Percentiles rank a stretch among this genome's conserved stretches.
Conservation (phyloP, 2,113 vertebrate species). For the Cheirogaleus medius region DNA sequence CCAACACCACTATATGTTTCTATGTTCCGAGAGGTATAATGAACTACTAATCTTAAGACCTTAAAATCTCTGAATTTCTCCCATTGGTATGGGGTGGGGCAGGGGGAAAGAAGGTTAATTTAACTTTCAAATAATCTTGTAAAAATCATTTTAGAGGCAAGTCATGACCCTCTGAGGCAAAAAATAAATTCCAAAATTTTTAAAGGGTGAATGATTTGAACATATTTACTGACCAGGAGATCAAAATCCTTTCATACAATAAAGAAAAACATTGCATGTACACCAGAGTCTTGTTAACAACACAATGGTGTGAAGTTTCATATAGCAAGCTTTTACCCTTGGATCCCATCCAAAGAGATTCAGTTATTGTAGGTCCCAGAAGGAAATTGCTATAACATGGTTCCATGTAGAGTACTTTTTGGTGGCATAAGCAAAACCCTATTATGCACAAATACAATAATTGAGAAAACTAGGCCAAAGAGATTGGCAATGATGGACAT, state of each 20-base stretch:
- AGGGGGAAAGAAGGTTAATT: neutral
- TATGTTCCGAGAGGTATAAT: neutral
- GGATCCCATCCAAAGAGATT: neutral
- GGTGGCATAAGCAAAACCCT: neutral
- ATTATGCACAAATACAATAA: neutral
- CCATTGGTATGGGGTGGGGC: neutral
- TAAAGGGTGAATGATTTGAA: neutral
- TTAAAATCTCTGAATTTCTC: neutral
- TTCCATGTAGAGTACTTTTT: neutral
- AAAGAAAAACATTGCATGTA: neutral
- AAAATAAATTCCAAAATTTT: slow-evolving; percentile 15
- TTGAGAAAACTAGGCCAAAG: neutral
- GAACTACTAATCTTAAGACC: neutral
- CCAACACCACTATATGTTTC: too few species aligned
- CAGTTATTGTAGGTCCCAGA: neutral
- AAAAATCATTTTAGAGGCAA: neutral
- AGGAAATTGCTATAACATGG: neutral
- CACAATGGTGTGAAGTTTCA: neutral
- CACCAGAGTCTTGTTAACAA: neutral
- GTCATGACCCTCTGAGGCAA: slow-evolving; percentile 34
- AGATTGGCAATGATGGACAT: neutral
- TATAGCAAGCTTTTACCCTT: neutral
- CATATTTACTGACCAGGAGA: neutral
- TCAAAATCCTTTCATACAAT: neutral
- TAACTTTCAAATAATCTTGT: neutral